Evolutionary conservation across 2,797 vertebrate genomes (phyloP), one percentile per base, ranked within the genome.

Genomic region (Channallabes apus): DNA sequence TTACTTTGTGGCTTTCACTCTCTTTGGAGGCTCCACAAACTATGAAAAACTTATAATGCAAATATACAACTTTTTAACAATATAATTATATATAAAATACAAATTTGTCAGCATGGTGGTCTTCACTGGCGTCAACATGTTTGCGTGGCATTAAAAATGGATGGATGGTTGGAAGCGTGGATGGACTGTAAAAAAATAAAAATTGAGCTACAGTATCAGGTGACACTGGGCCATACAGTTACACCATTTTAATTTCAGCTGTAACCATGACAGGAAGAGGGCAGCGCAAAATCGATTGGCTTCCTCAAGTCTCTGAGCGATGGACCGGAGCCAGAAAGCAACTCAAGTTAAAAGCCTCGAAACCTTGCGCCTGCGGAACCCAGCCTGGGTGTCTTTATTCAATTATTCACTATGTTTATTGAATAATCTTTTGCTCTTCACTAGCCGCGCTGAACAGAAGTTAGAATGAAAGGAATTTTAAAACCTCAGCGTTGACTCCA

Each of bases 181-280:
- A 65, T 4, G 1, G 35, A 35, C 22, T 24, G 27, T 59, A 24
- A 35, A 58, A 59, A 77, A 22, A 9, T 9, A 35, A 20, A 6
- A 54, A 80, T 46, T 54, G 20, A 71, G n/a, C 79, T 38, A 18
- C 6, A 71, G 67, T 82, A 71, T 82, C 65, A 12, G 54, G 80
- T 82, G 67, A 69, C 67, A 24, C 0, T 67, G 27, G 18, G 67
- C 67, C 80, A 59, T 82, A 71, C 65, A 59, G 80, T 82, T 82
- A 71, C 51, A 82, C 51, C 67, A 35, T 82, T 71, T 82, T 71
- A 82, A 82, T 82, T 82, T 71, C 35, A 71, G 80, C 51, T 38
- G 41, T 71, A 82, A 82, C 80, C 54, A 71, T 82, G 80, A 82
- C 80, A 82, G 80, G 80, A 82, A 82, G 80, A 35, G 54, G 32